Evolutionary conservation across 2,113 vertebrate species (phyloP).

Genomic region (Neolamprologus fasciatus): DNA sequence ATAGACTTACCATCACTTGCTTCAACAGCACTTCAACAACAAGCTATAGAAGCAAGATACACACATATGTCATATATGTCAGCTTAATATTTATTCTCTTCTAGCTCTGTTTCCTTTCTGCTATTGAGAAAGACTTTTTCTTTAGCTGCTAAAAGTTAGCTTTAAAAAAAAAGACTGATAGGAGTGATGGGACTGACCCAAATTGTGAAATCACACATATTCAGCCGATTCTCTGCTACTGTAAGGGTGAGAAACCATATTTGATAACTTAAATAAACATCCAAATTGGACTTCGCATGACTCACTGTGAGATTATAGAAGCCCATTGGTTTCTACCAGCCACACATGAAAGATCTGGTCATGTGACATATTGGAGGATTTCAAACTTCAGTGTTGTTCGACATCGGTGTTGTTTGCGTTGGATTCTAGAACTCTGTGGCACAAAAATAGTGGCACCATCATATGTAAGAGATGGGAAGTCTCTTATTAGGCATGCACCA

Average conservation of each 20-base stretch:
- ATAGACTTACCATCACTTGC: not conserved
- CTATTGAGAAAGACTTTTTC: not conserved
- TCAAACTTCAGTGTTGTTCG: not conserved
- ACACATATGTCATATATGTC: not conserved
- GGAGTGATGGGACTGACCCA: not conserved
- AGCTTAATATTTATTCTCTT: not conserved
- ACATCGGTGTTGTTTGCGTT: not conserved
- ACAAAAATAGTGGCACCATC: not conserved
- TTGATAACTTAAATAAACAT: not conserved
- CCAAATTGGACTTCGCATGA: accelerated
- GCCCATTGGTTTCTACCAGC: not conserved
- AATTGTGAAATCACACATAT: not conserved
- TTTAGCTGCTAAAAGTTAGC: not conserved
- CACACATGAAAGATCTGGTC: not conserved
- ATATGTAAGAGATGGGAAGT: not conserved
- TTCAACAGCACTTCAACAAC: not conserved
- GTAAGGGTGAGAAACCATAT: not conserved
- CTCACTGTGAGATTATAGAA: not conserved
- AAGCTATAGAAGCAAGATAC: not conserved
- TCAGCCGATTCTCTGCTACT: not conserved
- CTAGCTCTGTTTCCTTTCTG: not conserved
- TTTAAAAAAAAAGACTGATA: not conserved
- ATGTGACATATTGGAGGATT: not conserved
- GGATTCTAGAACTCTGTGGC: not conserved
- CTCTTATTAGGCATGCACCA: not conserved